Evolutionary conservation across 2,888 invertebrate genomes (phyloP).

Genomic region (Cyclophora punctaria): DNA sequence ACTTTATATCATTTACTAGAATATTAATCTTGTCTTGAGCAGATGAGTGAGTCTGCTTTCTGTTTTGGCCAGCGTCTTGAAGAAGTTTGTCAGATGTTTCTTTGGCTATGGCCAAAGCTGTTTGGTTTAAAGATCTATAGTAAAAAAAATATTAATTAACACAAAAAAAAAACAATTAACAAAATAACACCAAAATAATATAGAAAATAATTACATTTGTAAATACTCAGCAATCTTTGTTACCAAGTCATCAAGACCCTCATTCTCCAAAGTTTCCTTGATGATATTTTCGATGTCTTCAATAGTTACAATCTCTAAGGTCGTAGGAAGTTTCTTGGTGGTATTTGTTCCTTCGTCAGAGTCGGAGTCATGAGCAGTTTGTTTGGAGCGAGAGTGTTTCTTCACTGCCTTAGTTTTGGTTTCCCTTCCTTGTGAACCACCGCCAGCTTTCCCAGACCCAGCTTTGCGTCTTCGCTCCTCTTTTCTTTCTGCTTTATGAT

Average conservation of each 20-base stretch:
- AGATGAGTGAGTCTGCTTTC: slow-evolving; percentile 86
- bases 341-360: slow-evolving; percentile 76
- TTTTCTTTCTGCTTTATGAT: slow-evolving; percentile 81
- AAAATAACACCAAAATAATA: background rate
- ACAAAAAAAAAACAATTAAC: slow-evolving; percentile 1
- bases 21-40: slow-evolving; percentile 89
- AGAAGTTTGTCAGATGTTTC: slow-evolving; percentile 83
- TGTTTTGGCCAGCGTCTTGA: slow-evolving; percentile 79
- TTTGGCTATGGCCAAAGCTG: slow-evolving; percentile 80
- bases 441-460: slow-evolving; percentile 89
- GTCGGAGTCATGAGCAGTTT: slow-evolving; percentile 77
- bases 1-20: slow-evolving; percentile 81
- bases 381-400: slow-evolving; percentile 80
- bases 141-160: background rate
- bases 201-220: slow-evolving; percentile 68
- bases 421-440: slow-evolving; percentile 94
- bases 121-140: slow-evolving; percentile 77
- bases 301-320: slow-evolving; percentile 78
- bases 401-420: slow-evolving; percentile 96
- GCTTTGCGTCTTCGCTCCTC: slow-evolving; percentile 94
- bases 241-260: slow-evolving; percentile 82
- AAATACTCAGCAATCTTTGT: slow-evolving; percentile 81
- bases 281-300: slow-evolving; percentile 82
- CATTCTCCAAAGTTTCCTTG: slow-evolving; percentile 77
- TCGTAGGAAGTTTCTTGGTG: slow-evolving; percentile 51